Conservation (phyloP, 2,113 vertebrate species). For the Protobothrops mucrosquamatus region DNA sequence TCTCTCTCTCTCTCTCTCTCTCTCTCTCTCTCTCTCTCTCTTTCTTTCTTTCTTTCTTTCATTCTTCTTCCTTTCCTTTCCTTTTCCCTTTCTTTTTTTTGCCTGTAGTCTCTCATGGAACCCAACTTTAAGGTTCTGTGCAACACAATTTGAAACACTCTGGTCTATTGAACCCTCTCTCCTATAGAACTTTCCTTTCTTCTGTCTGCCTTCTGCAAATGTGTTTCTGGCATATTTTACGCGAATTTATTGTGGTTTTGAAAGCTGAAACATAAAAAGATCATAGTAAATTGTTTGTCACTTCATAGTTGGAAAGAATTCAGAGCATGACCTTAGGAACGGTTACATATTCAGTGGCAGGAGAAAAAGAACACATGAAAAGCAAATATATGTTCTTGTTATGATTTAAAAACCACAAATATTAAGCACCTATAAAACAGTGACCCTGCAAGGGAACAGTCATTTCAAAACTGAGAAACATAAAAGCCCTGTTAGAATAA, state of each 20-base stretch:
- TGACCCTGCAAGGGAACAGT: background rate
- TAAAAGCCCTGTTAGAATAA: background rate
- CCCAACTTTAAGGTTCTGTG: background rate
- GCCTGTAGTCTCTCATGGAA: background rate
- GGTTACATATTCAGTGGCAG: background rate
- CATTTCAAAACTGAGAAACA: background rate
- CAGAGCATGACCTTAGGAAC: background rate
- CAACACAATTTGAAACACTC: background rate
- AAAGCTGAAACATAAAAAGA: background rate
- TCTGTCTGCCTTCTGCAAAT: background rate
- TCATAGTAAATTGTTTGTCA: background rate
- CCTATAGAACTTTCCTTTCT: background rate
- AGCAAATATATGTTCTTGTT: background rate
- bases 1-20: no score
- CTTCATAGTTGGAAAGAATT: background rate
- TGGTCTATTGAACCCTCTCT: background rate
- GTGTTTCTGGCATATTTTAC: background rate
- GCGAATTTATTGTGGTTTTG: background rate
- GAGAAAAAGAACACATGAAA: background rate
- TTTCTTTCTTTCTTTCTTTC: no score
- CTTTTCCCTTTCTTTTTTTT: background rate
- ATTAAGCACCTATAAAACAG: background rate
- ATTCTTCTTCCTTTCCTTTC: no score
- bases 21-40: no score
- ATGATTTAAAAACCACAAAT: background rate